These are phyloP conservation scores for Drosophila tsacasi DNA, from an alignment of 1,140 invertebrate species.

Conservation along the genomic window DNA sequence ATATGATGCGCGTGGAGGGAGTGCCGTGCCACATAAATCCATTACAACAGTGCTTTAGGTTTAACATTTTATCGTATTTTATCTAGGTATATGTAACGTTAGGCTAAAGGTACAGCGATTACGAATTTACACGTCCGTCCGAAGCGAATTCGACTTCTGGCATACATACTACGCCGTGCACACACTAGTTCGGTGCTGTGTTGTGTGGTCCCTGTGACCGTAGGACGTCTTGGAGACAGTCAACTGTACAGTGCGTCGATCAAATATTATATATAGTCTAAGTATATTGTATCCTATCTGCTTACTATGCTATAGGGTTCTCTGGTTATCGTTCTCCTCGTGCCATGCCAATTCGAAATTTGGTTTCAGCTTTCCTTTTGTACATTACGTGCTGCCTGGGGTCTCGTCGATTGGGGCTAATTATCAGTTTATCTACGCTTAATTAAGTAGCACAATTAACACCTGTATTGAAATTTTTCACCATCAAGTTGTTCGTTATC, in stretches of 20 bases:
- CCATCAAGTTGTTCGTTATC: slow-evolving; percentile 71
- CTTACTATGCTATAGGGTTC: slow-evolving; percentile 13
- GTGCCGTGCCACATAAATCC: slow-evolving; percentile 56
- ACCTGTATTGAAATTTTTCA: slow-evolving; percentile 83
- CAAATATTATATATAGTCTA: slow-evolving; percentile 7
- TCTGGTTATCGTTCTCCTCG: slow-evolving; percentile 14
- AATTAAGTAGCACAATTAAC: slow-evolving; percentile 79
- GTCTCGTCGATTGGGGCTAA: slow-evolving; percentile 20
- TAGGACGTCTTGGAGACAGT: slow-evolving; percentile 56
- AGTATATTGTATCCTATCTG: slow-evolving; percentile 6
- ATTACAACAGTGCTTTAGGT: slow-evolving; percentile 60
- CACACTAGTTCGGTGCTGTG: slow-evolving; percentile 31
- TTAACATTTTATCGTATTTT: slow-evolving; percentile 60
- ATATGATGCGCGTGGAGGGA: slow-evolving; percentile 32
- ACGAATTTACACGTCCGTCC: slow-evolving; percentile 42
- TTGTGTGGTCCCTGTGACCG: slow-evolving; percentile 60
- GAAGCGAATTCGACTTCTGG: slow-evolving; percentile 14
- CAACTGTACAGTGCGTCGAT: slow-evolving; percentile 34
- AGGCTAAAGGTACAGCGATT: slow-evolving; percentile 52
- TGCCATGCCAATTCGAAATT: slow-evolving; percentile 52
- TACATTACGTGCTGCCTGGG: slow-evolving; percentile 73
- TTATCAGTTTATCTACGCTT: slow-evolving; percentile 65
- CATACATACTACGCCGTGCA: slow-evolving; percentile 6
- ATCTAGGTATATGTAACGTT: slow-evolving; percentile 14
- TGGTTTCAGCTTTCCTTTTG: slow-evolving; percentile 44